These are phyloP conservation scores for Epirrhoe alternata DNA, from an alignment of 2,888 invertebrate genomes.

Conservation along the genomic window DNA sequence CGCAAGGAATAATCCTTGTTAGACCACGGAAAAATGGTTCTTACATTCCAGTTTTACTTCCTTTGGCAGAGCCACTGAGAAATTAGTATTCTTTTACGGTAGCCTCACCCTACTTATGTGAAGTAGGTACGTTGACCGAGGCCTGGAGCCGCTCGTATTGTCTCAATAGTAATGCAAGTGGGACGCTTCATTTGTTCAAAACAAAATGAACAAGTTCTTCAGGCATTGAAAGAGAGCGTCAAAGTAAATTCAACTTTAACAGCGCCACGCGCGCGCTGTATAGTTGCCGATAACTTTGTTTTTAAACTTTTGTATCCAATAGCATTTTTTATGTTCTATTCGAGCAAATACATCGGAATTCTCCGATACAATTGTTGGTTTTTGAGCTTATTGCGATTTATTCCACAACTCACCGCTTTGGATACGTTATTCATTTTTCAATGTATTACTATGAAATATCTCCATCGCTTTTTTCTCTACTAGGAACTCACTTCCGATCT, in stretches of 20 bases:
- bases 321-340: conserved; percentile 26
- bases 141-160: conserved; percentile 35
- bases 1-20: conserved; percentile 38
- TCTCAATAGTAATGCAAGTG: conserved; percentile 32
- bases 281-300: conserved; percentile 43
- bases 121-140: conserved; percentile 34
- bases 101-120: conserved; percentile 30
- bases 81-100: conserved; percentile 40
- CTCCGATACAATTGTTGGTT: conserved; percentile 1
- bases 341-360: conserved; percentile 15
- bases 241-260: conserved; percentile 58
- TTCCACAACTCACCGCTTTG: conserved; percentile 7
- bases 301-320: conserved; percentile 36
- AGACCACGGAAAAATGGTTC: conserved; percentile 34
- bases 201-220: conserved; percentile 44
- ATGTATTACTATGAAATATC: neutral
- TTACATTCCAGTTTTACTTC: conserved; percentile 34
- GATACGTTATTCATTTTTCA: conserved; percentile 6
- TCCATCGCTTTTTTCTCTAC: neutral
- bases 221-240: conserved; percentile 42
- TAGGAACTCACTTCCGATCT: neutral
- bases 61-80: conserved; percentile 23
- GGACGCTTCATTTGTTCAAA: conserved; percentile 39
- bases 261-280: conserved; percentile 48
- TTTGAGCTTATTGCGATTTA: conserved; percentile 18